Conservation (phyloP, 2,113 vertebrate species). For the Odontesthes bonariensis region DNA sequence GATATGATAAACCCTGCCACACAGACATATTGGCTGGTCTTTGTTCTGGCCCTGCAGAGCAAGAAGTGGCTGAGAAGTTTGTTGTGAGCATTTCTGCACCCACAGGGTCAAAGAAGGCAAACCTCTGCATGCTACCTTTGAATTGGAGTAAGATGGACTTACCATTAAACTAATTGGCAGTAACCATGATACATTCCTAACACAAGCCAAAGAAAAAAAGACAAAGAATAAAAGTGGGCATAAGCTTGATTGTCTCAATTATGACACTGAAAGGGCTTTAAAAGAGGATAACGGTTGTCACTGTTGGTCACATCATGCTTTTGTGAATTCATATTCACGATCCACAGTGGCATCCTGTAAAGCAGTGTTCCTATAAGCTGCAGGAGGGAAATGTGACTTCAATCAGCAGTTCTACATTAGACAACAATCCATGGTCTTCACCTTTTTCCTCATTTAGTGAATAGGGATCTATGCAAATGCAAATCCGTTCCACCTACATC, state of each 20-base stretch:
- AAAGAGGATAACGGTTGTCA: background rate
- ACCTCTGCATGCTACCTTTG: conserved; percentile 64
- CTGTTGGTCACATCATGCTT: background rate
- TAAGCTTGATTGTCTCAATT: background rate
- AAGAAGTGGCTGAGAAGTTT: conserved; percentile 50
- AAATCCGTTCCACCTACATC: too few species aligned
- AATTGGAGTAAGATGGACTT: conserved; percentile 63
- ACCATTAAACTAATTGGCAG: conserved; percentile 54
- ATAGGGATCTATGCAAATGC: too few species aligned
- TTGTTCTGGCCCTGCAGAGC: conserved; percentile 44
- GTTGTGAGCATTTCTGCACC: conserved; percentile 54
- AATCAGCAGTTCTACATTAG: too few species aligned
- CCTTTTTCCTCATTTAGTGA: too few species aligned
- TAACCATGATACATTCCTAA: conserved; percentile 30
- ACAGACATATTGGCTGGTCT: conserved; percentile 43
- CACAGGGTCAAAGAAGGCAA: conserved; percentile 63
- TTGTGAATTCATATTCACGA: background rate
- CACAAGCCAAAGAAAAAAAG: conserved; percentile 4
- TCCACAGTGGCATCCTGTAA: too few species aligned
- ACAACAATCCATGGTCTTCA: too few species aligned
- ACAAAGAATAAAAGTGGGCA: background rate
- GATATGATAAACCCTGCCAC: conserved; percentile 16
- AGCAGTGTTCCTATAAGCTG: too few species aligned
- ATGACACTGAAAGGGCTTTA: background rate
- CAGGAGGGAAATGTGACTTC: too few species aligned